Evolutionary conservation across 2,888 invertebrate genomes (phyloP).

Genomic region (Cantharis flavilabris): DNA sequence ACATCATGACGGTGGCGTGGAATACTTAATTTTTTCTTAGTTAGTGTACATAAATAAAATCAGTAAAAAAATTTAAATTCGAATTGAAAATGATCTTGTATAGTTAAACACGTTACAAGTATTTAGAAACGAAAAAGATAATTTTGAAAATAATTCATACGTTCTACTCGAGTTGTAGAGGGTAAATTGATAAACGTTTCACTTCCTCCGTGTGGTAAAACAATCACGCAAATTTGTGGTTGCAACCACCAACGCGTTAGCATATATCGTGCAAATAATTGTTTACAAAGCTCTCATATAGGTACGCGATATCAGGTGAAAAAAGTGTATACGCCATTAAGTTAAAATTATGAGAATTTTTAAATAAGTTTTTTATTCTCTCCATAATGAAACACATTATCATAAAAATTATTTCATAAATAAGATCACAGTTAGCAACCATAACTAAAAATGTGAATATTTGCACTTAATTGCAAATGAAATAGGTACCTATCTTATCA

Average conservation of each 20-base stretch:
- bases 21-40: conserved; percentile 1
- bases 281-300: conserved; percentile 40
- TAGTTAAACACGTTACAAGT: not conserved
- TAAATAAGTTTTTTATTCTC: not conserved
- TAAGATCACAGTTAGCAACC: not conserved
- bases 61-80: not conserved
- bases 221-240: conserved; percentile 47
- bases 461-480: not conserved
- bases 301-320: conserved; percentile 32
- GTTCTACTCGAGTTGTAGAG: conserved; percentile 30
- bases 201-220: conserved; percentile 34
- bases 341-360: conserved; percentile 12
- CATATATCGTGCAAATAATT: conserved; percentile 47
- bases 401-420: not conserved
- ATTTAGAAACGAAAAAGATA: conserved; percentile 2
- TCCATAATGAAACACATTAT: not conserved
- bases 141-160: conserved; percentile 12
- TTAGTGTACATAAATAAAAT: not conserved
- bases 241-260: conserved; percentile 41
- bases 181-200: conserved; percentile 46
- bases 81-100: not conserved
- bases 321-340: conserved; percentile 31
- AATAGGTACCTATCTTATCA: not conserved
- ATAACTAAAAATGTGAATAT: not conserved
- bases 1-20: conserved; percentile 11